A percentile compares a stretch with the other conserved stretches of the same genome.
Conservation (phyloP, 2,797 vertebrate genomes). For the Falco columbarius region DNA sequence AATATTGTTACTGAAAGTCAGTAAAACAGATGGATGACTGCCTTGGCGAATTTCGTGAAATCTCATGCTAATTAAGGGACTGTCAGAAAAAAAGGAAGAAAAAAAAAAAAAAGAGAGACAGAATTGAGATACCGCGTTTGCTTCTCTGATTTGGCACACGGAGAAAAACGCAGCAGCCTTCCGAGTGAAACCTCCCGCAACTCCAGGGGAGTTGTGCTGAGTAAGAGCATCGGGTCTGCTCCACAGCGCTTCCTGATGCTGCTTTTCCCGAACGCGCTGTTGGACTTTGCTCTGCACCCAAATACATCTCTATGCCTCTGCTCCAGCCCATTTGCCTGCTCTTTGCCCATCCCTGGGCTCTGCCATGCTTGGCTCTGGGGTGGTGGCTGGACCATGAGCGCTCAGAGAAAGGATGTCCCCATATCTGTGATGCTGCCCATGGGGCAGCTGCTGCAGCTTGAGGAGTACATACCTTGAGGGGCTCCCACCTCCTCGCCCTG, state of each 20-base stretch:
- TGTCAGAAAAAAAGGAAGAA: neutral
- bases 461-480: accelerated
- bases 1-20: constrained; percentile 70
- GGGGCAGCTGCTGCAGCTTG: neutral
- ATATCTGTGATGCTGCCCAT: accelerated
- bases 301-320: neutral
- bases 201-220: neutral
- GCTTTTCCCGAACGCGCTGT: accelerated
- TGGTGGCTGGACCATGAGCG: accelerated
- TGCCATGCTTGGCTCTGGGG: neutral
- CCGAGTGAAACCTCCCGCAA: neutral
- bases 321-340: neutral
- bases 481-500: neutral
- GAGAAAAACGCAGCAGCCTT: neutral
- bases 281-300: neutral
- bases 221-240: neutral
- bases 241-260: neutral
- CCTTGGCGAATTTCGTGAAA: constrained; percentile 54
- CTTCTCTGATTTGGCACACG: neutral
- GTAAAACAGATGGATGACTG: constrained; percentile 70
- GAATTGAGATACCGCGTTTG: neutral
- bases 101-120: neutral
- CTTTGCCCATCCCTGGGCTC: neutral
- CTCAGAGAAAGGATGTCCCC: neutral
- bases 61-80: constrained; percentile 66